A percentile compares a stretch with the other conserved stretches of the same genome.
Conservation (phyloP, 2,797 vertebrate genomes). For the Clamator glandarius region DNA sequence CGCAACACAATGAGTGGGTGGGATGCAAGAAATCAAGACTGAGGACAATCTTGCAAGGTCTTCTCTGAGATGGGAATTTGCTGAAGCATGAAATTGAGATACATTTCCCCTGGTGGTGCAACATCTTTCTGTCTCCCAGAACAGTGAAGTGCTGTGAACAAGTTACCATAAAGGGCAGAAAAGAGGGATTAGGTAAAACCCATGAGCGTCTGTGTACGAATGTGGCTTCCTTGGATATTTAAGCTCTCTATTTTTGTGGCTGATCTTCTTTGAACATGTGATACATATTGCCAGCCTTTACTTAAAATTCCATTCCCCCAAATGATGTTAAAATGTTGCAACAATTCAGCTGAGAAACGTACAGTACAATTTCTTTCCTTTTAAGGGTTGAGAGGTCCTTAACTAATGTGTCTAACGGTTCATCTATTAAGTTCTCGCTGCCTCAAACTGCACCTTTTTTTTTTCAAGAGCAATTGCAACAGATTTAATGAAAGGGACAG, state of each 20-base stretch:
- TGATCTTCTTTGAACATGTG: constrained; percentile 2
- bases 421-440: constrained; percentile 10
- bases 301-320: constrained; percentile 46
- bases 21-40: background rate
- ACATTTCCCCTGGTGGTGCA: background rate
- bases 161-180: background rate
- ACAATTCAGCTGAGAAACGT: constrained; percentile 43
- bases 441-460: constrained; percentile 43
- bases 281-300: background rate
- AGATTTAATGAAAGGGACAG: constrained; percentile 62
- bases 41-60: background rate
- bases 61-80: background rate
- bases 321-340: constrained; percentile 50
- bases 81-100: background rate
- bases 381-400: constrained; percentile 48
- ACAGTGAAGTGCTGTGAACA: background rate
- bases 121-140: background rate
- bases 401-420: constrained; percentile 46
- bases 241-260: background rate
- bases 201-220: background rate
- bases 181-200: background rate
- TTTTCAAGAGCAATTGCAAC: constrained; percentile 60
- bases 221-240: background rate
- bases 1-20: background rate
- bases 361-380: constrained; percentile 37